Evolutionary conservation across 2,888 invertebrate genomes (phyloP).

Genomic region (Anorthoa munda): DNA sequence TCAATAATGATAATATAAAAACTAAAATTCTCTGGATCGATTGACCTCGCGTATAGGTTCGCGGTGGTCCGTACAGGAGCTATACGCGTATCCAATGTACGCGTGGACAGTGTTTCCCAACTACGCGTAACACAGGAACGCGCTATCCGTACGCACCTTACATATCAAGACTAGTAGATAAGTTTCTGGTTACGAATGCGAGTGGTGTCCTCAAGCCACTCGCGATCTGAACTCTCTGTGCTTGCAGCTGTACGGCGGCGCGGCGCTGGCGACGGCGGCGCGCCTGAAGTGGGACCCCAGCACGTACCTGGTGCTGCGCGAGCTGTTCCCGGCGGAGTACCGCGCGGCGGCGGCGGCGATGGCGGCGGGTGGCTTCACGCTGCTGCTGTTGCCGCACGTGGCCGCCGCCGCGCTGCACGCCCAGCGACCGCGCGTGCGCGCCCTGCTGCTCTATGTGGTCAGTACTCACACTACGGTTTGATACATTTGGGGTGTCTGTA

Average conservation of each 20-base stretch:
- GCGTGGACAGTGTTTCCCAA: too few species aligned
- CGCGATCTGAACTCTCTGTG: neutral
- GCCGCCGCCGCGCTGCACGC: constrained; percentile 63
- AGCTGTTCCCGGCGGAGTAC: constrained; percentile 77
- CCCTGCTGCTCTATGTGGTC: constrained; percentile 66
- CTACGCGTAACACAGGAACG: too few species aligned
- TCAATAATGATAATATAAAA: too few species aligned
- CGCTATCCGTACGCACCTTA: too few species aligned
- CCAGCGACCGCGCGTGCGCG: constrained; percentile 29
- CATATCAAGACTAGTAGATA: too few species aligned
- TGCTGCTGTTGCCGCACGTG: constrained; percentile 75
- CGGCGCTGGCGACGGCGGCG: constrained; percentile 79
- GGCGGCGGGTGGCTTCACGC: constrained; percentile 66
- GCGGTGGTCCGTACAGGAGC: too few species aligned
- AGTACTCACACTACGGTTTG: constrained; percentile 4
- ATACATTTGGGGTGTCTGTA: too few species aligned
- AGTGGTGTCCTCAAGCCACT: too few species aligned
- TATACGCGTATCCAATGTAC: too few species aligned
- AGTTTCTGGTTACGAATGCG: too few species aligned
- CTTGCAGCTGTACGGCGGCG: constrained; percentile 77
- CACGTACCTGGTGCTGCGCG: constrained; percentile 79
- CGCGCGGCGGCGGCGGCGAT: constrained; percentile 66
- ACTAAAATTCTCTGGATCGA: too few species aligned
- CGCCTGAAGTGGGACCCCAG: constrained; percentile 86
- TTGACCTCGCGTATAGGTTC: too few species aligned